These are phyloP conservation scores for Noctua pronuba DNA, from an alignment of 2,888 invertebrate genomes.

Conservation along the genomic window DNA sequence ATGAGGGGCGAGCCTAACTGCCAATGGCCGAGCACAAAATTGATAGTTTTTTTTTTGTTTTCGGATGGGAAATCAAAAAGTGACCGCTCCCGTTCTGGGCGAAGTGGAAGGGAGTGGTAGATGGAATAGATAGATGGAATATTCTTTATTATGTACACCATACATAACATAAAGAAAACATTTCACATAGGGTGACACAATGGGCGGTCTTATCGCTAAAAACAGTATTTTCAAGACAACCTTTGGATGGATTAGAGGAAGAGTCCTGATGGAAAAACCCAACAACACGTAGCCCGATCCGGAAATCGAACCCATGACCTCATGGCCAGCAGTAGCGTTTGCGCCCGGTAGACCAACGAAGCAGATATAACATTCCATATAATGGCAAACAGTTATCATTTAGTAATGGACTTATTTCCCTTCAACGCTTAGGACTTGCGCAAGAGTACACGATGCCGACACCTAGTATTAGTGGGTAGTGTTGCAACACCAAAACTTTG, in stretches of 20 bases:
- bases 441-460: conserved; percentile 16
- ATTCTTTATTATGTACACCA: too few species aligned
- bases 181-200: background rate
- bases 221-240: background rate
- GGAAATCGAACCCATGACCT: background rate
- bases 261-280: background rate
- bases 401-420: background rate
- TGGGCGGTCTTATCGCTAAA: background rate
- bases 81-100: too few species aligned
- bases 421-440: conserved; percentile 17
- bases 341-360: background rate
- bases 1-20: too few species aligned
- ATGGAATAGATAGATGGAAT: too few species aligned
- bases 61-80: too few species aligned
- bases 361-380: background rate
- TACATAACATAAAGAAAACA: too few species aligned
- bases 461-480: conserved; percentile 37
- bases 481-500: conserved; percentile 18
- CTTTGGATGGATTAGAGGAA: background rate
- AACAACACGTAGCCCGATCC: background rate
- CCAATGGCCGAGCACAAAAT: too few species aligned
- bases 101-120: too few species aligned
- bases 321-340: background rate
- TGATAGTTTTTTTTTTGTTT: too few species aligned
- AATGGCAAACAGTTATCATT: conserved; percentile 1